Evolutionary conservation across 92 coral and sea anemone genomes (phyloP), one percentile per base, ranked within the genome.

Genomic region (Bergia puertoricense): DNA sequence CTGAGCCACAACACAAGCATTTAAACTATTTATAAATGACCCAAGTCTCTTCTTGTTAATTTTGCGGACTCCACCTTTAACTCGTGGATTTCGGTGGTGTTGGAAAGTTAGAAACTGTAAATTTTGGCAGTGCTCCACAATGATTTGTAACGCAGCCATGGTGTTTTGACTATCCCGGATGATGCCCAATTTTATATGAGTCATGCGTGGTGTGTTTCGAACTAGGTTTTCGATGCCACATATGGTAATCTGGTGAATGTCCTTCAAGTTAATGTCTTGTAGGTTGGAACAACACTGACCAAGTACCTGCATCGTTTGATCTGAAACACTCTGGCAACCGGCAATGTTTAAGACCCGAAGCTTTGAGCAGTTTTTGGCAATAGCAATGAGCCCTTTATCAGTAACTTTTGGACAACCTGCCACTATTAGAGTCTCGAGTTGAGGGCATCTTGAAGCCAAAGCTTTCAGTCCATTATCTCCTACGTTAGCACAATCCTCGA

Each of bases 91-190:
- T 86, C 92, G 81, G 57, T 86, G 91, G 77, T 95, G 98, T 82
- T 95, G 98, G 83, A 95, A 95, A 42, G 96, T 93, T 18, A 95
- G 85, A 85, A 93, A 93, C 90, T 92, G 91, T 18, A 95, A 77
- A 38, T 80, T 81, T 46, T 72, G 71, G 66, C 98, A 95, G 54
- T 93, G 89, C 68, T 88, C 89, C 7, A 93, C 94, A 4, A 95
- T 90, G 40, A 93, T 91, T 65, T 93, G 93, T 41, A 95, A 77
- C 42, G 96, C 96, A 40, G 92, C 89, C 80, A 93, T 88, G 8
- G 98, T 93, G 81, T 77, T 89, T 48, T 66, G 86, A 9, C 91
- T 82, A 81, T 95, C 94, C 86, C 92, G 93, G 41, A 95, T 76
- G 68, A 95, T 88, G 39, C 98, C 98, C 23, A 95, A 83, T 50